These are phyloP conservation scores for Chelonoidis abingdonii DNA, from an alignment of 2,113 vertebrate species.

Conservation along the genomic window DNA sequence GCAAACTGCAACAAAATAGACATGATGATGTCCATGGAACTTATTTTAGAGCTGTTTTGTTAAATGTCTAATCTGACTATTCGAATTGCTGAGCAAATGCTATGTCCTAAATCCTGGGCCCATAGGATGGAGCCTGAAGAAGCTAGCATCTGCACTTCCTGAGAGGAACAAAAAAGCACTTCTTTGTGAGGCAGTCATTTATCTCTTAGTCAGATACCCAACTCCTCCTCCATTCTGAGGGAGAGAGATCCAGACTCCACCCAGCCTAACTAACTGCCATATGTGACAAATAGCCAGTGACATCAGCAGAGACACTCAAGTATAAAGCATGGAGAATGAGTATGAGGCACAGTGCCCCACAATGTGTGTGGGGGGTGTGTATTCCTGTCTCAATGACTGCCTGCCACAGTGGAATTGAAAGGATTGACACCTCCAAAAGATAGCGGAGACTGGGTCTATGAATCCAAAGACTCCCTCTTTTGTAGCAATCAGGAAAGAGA, in stretches of 20 bases:
- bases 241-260: neutral
- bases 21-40: neutral
- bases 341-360: neutral
- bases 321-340: neutral
- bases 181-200: neutral
- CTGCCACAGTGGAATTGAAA: neutral
- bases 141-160: fast-evolving
- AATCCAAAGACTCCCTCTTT: neutral
- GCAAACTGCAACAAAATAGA: neutral
- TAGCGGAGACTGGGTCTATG: neutral
- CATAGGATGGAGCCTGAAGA: neutral
- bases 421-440: neutral
- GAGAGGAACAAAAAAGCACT: neutral
- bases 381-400: neutral
- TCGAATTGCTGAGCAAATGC: neutral
- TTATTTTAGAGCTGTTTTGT: neutral
- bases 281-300: neutral
- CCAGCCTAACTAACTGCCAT: neutral
- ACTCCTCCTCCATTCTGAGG: neutral
- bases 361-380: neutral
- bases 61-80: neutral
- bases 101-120: neutral
- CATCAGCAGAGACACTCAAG: neutral
- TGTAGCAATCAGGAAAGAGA: neutral
- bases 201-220: neutral